Conservation (phyloP, 1,140 invertebrate genomes). For the Drosophila nebulosa region DNA sequence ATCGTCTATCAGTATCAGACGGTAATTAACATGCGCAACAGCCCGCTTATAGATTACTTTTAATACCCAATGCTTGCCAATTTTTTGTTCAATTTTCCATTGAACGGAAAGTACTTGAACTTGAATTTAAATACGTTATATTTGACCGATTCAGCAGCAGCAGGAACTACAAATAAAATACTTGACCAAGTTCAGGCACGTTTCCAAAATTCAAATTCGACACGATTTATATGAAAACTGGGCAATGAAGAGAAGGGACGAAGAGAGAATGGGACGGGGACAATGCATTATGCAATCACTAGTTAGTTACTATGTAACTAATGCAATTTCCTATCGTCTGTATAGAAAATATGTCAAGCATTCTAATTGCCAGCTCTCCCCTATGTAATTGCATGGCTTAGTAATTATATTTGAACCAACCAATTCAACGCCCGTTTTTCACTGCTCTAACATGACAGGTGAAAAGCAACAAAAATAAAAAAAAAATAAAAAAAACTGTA, state of each 20-base stretch:
- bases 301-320: background rate
- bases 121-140: constrained; percentile 49
- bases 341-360: constrained; percentile 42
- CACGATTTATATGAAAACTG: background rate
- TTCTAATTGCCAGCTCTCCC: constrained; percentile 32
- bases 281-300: background rate
- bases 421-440: constrained; percentile 28
- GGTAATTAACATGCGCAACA: constrained; percentile 62
- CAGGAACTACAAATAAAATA: background rate
- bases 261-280: background rate
- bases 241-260: background rate
- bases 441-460: background rate
- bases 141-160: constrained; percentile 4
- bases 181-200: constrained; percentile 7
- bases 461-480: constrained; percentile 18
- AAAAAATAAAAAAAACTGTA: constrained; percentile 18
- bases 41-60: constrained; percentile 15
- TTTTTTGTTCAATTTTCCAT: constrained; percentile 50
- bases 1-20: constrained; percentile 45
- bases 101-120: constrained; percentile 63
- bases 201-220: constrained; percentile 1
- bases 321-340: background rate
- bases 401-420: constrained; percentile 32
- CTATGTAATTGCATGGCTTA: constrained; percentile 37
- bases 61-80: constrained; percentile 41